Base-by-base conservation (phyloP, 2,888 invertebrate genomes). In the Acronicta aceris region DNA sequence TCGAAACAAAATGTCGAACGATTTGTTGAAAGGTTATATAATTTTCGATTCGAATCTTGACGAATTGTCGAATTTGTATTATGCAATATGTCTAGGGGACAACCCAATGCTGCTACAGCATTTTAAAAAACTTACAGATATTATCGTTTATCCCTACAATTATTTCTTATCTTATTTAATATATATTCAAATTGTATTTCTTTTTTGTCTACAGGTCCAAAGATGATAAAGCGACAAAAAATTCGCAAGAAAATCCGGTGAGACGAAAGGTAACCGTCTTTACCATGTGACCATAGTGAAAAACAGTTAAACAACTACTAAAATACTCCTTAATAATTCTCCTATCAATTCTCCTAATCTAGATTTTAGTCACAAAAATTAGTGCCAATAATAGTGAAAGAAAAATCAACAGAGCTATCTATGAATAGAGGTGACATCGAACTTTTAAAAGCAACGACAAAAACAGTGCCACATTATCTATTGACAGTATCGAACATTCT, bases 191-290 rank as follows among this genome's bases (percentile, higher is more conserved):
- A 21, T 21, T 21, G 21, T 21, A 21, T 21, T 21, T 21, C 38
- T 61, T 65, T 41, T 65, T 68, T 87, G 78, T 74, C 87, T 83
- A 0, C 89, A 92, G 92, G 79, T 85, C 81, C 65, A 82, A 92
- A 87, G 83, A 93, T 92, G 92, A 73, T 88, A 85, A 88, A 85
- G 71, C 70, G 83, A 49, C 86, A 86, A 76, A 93, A 91, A 71
- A 89, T 89, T 40, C 86, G 92, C 40, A 92, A 91, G 82, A 92
- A 89, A 90, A 71, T 64, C 41, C 85, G 85, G 81, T 89, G 87
- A 89, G 74, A 66, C 57, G 64, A 53, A 27, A 41, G 41, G 57
- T 41, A 60, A 57, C 61, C 56, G 8, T 49, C 45, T 65, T 78
- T 70, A 88, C 75, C 67, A 90, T 91, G 90, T 91, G 86, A 90